phyloP scores from a whole-genome alignment of 2,888 invertebrate genomes.

The Zaprionus lineosus region DNA sequence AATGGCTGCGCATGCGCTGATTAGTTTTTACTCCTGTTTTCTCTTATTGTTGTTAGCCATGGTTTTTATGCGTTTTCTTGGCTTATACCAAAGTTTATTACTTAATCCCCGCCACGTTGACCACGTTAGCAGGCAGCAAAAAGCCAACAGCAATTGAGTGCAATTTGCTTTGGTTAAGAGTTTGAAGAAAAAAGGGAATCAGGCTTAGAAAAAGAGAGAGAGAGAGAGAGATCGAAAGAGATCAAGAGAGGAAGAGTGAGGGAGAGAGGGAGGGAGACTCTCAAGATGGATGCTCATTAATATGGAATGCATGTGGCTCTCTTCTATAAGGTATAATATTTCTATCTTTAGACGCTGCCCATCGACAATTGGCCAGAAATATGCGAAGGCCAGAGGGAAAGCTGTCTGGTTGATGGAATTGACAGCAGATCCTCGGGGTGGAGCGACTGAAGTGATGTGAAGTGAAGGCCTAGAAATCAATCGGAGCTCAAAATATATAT shows the following conservation, averaged over 20 bases:
- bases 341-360: too few species aligned
- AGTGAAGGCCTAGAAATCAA: constrained; percentile 35
- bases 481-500: constrained; percentile 28
- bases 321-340: constrained; percentile 18
- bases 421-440: constrained; percentile 5
- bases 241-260: background rate
- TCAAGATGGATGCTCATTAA: constrained; percentile 49
- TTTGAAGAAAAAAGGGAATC: too few species aligned
- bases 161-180: constrained; percentile 51
- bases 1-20: constrained; percentile 73
- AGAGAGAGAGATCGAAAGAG: background rate
- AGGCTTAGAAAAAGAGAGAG: background rate
- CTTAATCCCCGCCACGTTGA: constrained; percentile 55
- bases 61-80: constrained; percentile 47
- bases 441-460: background rate
- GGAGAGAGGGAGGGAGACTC: constrained; percentile 5
- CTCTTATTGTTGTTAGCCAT: constrained; percentile 53
- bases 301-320: constrained; percentile 45
- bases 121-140: constrained; percentile 45
- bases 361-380: constrained; percentile 7
- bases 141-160: constrained; percentile 45
- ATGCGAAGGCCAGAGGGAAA: constrained; percentile 18
- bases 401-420: constrained; percentile 6
- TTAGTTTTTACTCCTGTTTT: constrained; percentile 64
- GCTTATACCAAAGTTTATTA: constrained; percentile 59